Conservation (phyloP, 2,797 vertebrate genomes). For the Hypotaenidia philippensis region DNA sequence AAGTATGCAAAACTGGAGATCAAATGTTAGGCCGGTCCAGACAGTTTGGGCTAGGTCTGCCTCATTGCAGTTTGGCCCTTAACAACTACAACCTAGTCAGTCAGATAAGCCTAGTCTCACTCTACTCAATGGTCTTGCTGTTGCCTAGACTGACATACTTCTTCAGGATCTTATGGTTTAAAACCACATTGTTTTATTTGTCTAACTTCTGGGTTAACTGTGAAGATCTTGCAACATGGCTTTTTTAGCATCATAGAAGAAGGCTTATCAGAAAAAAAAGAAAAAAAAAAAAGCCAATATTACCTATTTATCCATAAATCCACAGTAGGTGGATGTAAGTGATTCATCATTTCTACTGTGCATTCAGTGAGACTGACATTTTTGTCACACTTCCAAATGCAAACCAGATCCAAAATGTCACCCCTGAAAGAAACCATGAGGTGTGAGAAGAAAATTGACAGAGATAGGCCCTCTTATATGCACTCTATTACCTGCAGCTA, state of each 20-base stretch:
- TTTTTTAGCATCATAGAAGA: neutral
- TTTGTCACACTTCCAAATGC: neutral
- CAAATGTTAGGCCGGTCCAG: neutral
- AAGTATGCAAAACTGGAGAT: neutral
- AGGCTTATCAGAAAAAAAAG: neutral
- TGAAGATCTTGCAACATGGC: neutral
- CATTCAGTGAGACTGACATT: neutral
- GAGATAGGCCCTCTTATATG: neutral
- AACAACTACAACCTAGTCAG: neutral
- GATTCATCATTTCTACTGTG: fast-evolving
- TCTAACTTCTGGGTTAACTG: neutral
- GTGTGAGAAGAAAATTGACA: neutral
- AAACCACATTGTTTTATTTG: neutral
- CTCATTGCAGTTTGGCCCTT: neutral
- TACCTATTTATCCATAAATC: neutral
- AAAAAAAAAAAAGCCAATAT: neutral
- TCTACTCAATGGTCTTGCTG: neutral
- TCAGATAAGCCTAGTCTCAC: neutral
- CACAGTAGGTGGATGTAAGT: neutral
- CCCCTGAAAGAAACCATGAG: neutral
- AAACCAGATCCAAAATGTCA: neutral
- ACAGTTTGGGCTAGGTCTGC: neutral
- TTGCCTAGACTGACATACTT: neutral
- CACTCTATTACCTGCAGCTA: neutral
- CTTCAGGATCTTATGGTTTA: neutral